Evolutionary conservation across 2,113 vertebrate genomes (phyloP), one percentile per base, ranked within the genome.

Genomic region (Pipra filicauda): DNA sequence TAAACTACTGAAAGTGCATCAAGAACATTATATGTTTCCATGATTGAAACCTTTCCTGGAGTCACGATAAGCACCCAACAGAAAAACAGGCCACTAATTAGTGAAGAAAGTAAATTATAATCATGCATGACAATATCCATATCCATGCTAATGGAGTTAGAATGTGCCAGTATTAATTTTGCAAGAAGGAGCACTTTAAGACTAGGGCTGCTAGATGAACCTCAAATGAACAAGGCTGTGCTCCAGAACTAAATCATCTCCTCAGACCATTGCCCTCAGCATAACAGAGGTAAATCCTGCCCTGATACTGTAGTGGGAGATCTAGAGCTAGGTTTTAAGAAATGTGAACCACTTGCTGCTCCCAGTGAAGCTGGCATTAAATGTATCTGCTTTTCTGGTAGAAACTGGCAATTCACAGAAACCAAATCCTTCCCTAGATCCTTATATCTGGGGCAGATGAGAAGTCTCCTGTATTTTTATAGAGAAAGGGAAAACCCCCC

Each of bases 11-110:
- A 44, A 94, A 85, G 59, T 58, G 30, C 71, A 93, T 93, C 93
- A 90, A 85, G 87, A 85, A 51, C 33, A 51, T 18, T 85, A 15
- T 65, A 30, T 51, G 55, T 91, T 96, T 91, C 77, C 39, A 71
- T 69, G 67, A 94, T 24, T 76, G 77, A 96, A 96, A 85, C 44
- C 91, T 88, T 95, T 88, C 59, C 80, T 72, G 74, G 51, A 94
- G 95, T 76, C 78, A 69, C 7, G 24, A 72, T 81, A 91, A 95
- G 19, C 28, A 6, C 85, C 84, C 48, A 5, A 71, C 52, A 95
- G 82, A 89, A 95, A 96, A 97, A 95, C 28, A 65, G 77, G 65
- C 39, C 58, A 48, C 77, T 95, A 95, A 96, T 97, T 95, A 97
- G 89, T 65, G 76, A 91, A 93, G 87, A 92, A 96, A 66, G 71